Base-by-base conservation (phyloP, 2,888 invertebrate genomes). In the Cosmorhoe ocellata region DNA sequence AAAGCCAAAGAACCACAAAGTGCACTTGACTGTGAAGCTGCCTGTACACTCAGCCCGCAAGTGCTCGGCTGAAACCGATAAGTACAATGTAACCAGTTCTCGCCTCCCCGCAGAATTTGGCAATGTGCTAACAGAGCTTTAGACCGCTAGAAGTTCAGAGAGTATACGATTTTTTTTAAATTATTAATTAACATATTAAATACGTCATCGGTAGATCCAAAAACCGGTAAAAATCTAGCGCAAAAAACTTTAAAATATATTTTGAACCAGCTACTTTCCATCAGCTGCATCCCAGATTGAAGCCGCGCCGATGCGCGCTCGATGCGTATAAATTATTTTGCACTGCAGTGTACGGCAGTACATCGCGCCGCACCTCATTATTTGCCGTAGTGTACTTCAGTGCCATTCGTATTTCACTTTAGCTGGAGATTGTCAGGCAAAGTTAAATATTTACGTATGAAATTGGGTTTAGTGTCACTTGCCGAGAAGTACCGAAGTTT, bases 261-360 rank as follows among this genome's bases (percentile, higher is more conserved):
- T 18, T 10, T 44, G 31, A 7, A 27, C 45, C 27, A 46, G 38
- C 38, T 26, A 9, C 13, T 11, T 8, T 27, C 11, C 22, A 9
- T 31, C 30, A 45, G 50, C 55, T 52, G 53, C 56, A 2, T 1
- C 10, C 44, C 51, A 48, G 56, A 58, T 63, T 67, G 55, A 63
- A 63, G 43, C 53, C 51, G 37, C 37, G 2, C 56, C 45, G 2
- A 3, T 4, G 18, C 18, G 18, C 58, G 41, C 51, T 58, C 59
- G 47, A 39, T 44, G 64, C 61, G 59, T 64, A 56, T 62, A 59
- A 59, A 67, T 67, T 58, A 68, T 68, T 60, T 63, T 58, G 58
- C 59, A 50, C 47, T 57, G 52, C 63, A 61, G 46, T 58, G 55
- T 51, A 51, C 32, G 22, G 36, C 11, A 33, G 34, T 37, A 41